Base-by-base conservation (phyloP, 2,888 invertebrate species). In the Dicyrtomina minuta region DNA sequence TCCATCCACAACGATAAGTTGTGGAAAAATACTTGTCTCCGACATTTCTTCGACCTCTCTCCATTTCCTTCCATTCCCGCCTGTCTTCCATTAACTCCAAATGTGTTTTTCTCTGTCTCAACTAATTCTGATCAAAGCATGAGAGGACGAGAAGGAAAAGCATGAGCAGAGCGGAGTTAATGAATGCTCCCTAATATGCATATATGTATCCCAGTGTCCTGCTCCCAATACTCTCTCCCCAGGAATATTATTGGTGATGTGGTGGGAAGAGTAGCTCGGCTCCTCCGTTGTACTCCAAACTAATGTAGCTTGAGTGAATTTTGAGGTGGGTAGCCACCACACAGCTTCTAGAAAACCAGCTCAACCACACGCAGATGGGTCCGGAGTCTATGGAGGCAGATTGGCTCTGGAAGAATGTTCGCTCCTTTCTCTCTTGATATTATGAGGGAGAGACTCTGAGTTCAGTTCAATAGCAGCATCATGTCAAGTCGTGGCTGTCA, bases 21-120 rank as follows among this genome's bases (percentile, higher is more conserved):
- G 24, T 22, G 17, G 15, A 55, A 55, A 55, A 22, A 55, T 55
- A n/a, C 26, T 12, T 27, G 13, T 49, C 41, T 41, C 33, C 26
- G 33, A 13, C 13, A n/a, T 15, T 56, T 27, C 56, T 17, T n/a
- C 33, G 13, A 27, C 49, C n/a, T 10, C 51, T 53, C 43, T 24
- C 44, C n/a, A 8, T 44, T 44, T 51, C 41, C 22, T 56, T 43
- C n/a, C 61, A 49, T 27, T 61, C 61, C 27, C 61, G 61, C 49
- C 61, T 61, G 61, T 61, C 64, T 53, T 64, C 64, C 64, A 64
- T 64, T 64, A 49, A 49, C 62, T 46, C 49, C 26, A 51, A 51
- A 64, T 64, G 51, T 64, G 53, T 64, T 64, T 64, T 64, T 64
- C 53, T 33, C 56, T 62, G 64, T 64, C 64, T 64, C 51, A 39